These are phyloP conservation scores for Cosmia pyralina DNA, from an alignment of 2,888 invertebrate genomes.

Conservation along the genomic window DNA sequence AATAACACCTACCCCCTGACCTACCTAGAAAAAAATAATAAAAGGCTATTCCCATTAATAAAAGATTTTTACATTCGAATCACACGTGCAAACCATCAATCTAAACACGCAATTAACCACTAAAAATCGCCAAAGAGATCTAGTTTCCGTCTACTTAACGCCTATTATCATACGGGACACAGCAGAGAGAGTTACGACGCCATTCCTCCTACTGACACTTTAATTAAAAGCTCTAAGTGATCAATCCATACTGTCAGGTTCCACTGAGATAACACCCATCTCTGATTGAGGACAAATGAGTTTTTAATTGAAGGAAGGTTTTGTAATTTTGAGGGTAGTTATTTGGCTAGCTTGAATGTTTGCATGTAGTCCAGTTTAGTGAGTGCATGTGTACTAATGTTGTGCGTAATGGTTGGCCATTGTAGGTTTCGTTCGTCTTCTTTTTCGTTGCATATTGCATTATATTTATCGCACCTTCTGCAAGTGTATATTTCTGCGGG, in stretches of 20 bases:
- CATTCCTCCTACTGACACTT: conserved; percentile 56
- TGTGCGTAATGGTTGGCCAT: too few relatives aligned
- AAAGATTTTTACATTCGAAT: background rate
- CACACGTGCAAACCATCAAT: conserved; percentile 14
- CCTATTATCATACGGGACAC: conserved; percentile 60
- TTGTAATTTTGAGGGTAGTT: conserved; percentile 17
- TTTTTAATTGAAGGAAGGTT: conserved; percentile 33
- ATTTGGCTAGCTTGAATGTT: background rate
- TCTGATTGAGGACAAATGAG: conserved; percentile 47
- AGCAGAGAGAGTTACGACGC: conserved; percentile 56
- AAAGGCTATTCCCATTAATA: background rate
- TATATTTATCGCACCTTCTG: too few relatives aligned
- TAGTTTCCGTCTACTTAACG: conserved; percentile 49
- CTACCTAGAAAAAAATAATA: background rate
- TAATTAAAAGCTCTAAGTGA: conserved; percentile 61
- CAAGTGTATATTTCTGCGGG: too few relatives aligned
- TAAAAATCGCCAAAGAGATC: conserved; percentile 1
- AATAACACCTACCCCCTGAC: background rate
- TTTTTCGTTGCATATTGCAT: too few relatives aligned
- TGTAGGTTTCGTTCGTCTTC: too few relatives aligned
- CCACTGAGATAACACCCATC: conserved; percentile 39
- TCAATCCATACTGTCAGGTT: conserved; percentile 56
- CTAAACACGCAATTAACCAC: background rate
- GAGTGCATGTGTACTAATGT: background rate
- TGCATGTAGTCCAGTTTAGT: background rate